These are phyloP conservation scores for Halcyon senegalensis DNA, from an alignment of 2,113 vertebrate species.

Conservation along the genomic window DNA sequence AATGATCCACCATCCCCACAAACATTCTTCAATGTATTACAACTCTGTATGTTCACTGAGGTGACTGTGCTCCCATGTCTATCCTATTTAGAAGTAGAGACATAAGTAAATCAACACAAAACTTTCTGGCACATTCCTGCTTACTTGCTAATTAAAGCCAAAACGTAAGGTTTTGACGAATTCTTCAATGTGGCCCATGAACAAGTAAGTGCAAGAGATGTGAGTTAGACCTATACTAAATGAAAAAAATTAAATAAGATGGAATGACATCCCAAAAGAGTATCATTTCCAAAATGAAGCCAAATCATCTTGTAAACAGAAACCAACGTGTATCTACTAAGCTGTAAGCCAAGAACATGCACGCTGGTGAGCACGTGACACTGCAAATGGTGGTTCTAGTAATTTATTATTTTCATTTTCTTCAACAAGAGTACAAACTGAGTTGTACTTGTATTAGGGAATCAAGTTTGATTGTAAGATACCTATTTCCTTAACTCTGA, in stretches of 20 bases:
- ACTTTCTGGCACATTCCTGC: background rate
- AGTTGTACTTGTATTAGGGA: background rate
- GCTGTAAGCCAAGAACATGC: background rate
- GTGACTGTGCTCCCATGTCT: background rate
- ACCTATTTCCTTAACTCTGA: background rate
- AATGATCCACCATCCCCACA: background rate
- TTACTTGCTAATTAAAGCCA: background rate
- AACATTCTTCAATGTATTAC: background rate
- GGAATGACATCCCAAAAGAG: background rate
- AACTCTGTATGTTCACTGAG: accelerated
- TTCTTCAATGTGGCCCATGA: background rate
- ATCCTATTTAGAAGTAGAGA: background rate
- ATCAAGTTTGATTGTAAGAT: background rate
- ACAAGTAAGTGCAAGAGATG: background rate
- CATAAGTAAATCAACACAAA: background rate
- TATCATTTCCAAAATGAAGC: background rate
- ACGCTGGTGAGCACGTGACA: background rate
- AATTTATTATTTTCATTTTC: background rate
- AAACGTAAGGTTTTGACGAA: background rate
- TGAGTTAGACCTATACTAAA: background rate
- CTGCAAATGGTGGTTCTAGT: background rate
- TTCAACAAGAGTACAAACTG: background rate
- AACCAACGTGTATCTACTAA: background rate
- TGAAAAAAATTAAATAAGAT: background rate
- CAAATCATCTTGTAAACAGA: background rate